Conservation (phyloP, 2,113 vertebrate genomes). For the Rhegmatorhina hoffmannsi region DNA sequence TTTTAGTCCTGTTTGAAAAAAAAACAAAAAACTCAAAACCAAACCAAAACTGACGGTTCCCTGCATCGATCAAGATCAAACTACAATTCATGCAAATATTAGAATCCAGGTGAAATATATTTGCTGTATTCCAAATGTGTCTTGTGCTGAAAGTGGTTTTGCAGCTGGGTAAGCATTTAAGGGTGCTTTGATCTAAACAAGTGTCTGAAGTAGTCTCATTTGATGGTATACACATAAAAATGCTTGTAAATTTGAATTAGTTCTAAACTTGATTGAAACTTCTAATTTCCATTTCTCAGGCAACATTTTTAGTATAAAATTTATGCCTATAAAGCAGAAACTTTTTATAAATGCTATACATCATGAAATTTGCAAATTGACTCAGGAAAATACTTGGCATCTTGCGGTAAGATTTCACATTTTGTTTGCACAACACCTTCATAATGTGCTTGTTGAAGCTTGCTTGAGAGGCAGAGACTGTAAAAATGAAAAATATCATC, state of each 20-base stretch:
- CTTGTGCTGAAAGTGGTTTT: neutral
- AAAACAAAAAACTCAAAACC: neutral
- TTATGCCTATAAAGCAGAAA: conserved; percentile 8
- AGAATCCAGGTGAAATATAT: neutral
- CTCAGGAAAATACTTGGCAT: neutral
- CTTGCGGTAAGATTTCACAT: neutral
- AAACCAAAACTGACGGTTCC: neutral
- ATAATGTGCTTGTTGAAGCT: neutral
- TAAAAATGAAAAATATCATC: neutral
- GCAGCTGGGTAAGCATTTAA: neutral
- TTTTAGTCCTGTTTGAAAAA: neutral
- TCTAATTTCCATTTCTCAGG: conserved; percentile 33
- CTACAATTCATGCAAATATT: neutral
- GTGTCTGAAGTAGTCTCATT: neutral
- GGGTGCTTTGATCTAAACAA: neutral
- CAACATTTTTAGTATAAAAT: conserved; percentile 8
- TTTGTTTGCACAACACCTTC: conserved; percentile 4
- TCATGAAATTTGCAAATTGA: conserved; percentile 12
- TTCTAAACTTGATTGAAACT: conserved; percentile 36
- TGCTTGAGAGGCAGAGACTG: neutral
- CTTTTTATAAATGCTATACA: neutral
- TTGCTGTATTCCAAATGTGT: neutral
- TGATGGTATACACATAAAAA: conserved; percentile 29
- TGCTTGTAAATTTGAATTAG: conserved; percentile 34
- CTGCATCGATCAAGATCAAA: neutral